Evolutionary conservation across 2,113 vertebrate genomes (phyloP), one percentile per base, ranked within the genome.

Genomic region (Neogobius melanostomus): DNA sequence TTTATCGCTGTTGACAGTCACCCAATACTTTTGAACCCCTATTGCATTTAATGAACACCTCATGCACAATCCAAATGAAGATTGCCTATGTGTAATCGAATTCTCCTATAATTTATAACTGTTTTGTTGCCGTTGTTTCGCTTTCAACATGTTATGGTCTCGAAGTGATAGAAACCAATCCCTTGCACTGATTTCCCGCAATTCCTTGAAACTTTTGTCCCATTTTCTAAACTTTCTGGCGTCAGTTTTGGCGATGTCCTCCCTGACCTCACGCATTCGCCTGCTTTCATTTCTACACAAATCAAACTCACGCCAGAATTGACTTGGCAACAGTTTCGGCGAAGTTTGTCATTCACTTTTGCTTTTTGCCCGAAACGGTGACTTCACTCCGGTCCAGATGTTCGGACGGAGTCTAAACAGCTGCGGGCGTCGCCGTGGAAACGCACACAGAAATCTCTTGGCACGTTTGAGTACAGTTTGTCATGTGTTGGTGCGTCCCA

Each of bases 331-430:
- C 28, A 59, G 66, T 48, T 66, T 75, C 72, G 62, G 56, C 68
- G 66, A 62, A 4, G 53, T 48, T 62, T 15, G 76, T 82, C 81
- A 64, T 52, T 56, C 0, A 0, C 56, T 64, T 69, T n/a, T 21
- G 51, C 57, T 36, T 36, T 3, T 5, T 36, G 28, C 28, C 28
- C 81, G 50, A n/a, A 5, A 69, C 21, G 56, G 70, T 88, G 81
- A 88, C 84, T 68, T 90, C 84, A 85, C 72, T 54, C 69, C 82
- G 88, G 87, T 57, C 69, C 82, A 89, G 87, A 87, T 90, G 85
- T 82, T 21, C 8, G 64, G 68, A 71, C 79, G 51, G 69, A 73
- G 48, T 45, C 56, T 36, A 2, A 75, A 79, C 81, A 86, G 80
- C 84, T 84, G 81, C 68, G 66, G 64, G 2, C 12, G 63, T 79